phyloP scores from a whole-genome alignment of 2,113 vertebrate species.

The Pheucticus melanocephalus region DNA sequence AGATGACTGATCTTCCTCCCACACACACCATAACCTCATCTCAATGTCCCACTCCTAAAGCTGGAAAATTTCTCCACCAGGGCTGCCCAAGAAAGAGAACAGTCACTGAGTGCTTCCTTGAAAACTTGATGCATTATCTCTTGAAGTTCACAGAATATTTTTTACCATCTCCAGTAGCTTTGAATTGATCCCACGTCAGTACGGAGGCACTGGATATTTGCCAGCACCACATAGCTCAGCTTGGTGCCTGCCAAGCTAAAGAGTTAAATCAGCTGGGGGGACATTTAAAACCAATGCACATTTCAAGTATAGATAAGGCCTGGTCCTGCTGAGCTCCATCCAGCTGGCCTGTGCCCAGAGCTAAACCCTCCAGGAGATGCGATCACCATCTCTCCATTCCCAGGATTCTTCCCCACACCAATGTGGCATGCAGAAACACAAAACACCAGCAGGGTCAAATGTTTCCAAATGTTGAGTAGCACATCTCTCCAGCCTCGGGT shows the following conservation, averaged over 20 bases:
- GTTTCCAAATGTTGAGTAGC: not conserved
- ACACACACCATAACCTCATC: not conserved
- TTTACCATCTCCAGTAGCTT: not conserved
- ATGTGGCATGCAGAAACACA: not conserved
- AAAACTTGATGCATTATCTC: not conserved
- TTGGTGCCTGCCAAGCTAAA: not conserved
- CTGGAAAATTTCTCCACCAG: not conserved
- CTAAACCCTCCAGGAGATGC: not conserved
- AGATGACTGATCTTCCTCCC: not conserved
- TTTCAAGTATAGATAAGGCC: not conserved
- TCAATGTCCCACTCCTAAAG: not conserved
- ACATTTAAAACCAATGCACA: conserved; percentile 2
- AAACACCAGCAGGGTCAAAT: not conserved
- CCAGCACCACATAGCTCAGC: not conserved
- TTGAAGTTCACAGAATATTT: not conserved
- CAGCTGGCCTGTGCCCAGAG: not conserved
- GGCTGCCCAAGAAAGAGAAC: not conserved
- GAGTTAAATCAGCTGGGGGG: not conserved
- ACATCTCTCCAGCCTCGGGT: not conserved
- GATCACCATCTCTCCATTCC: not conserved
- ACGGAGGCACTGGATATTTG: not conserved
- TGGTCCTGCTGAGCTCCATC: not conserved
- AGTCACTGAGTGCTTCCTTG: not conserved
- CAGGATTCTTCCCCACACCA: not conserved
- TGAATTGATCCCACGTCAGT: not conserved